Base-by-base conservation (phyloP, 2,888 invertebrate species). In the Ptychoptera albimana region DNA sequence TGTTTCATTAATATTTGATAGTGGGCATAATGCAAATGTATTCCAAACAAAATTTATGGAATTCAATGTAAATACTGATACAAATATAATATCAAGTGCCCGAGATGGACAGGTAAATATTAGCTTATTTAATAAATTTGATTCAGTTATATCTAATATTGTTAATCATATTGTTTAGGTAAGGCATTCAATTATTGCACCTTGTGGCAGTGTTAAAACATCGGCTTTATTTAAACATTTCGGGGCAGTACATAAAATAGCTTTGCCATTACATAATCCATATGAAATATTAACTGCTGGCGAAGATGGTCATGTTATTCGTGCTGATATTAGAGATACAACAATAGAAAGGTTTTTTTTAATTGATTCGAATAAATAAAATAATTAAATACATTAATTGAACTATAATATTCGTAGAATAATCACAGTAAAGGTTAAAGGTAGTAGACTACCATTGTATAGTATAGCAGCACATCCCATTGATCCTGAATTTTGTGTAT, bases 1-100 rank as follows among this genome's bases (percentile, higher is more conserved):
- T 49, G 68, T 74, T 2, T 60, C 76, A 32, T 69, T 82, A 50
- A 71, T 72, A 3, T 82, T 84, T 54, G 74, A 78, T 53, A 86
- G 85, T 14, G 87, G 87, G 2, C 94, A 94, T 66, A 73, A 74
- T 50, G 77, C 79, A 34, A 93, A 94, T 60, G 85, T 94, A 44
- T 93, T 93, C 63, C 89, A 91, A 59, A 77, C 77, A 55, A 93
- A 91, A 66, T 94, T 93, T 69, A 70, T 94, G 51, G 81, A 86
- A 43, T 69, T 82, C 37, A 73, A 76, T 32, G 23, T 37, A 7
- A 56, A 61, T 50, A 75, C 75, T 35, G 87, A 88, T 64, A 70
- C 83, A 46, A 83, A 87, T 58, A 81, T 94, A 36, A 85, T 86
- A 32, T 85, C 89, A 0, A 84, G 88, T 60, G 86, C 87, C 2